Percentiles rank a stretch among this genome's conserved stretches.
Evolutionary conservation across 2,797 vertebrate species (phyloP).

Genomic region (Lates japonicus): DNA sequence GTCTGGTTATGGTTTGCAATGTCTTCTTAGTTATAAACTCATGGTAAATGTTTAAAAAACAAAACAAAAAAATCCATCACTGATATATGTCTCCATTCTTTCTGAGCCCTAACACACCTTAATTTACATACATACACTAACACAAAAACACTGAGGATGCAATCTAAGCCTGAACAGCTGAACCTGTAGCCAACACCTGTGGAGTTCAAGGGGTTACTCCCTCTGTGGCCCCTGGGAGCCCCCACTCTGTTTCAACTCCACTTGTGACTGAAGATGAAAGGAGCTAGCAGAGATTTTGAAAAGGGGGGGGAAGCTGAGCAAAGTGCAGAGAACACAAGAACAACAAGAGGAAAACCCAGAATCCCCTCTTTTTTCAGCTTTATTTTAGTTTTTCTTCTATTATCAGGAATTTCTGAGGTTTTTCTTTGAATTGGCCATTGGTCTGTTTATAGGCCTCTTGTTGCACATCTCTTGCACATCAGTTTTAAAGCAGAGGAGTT

Average conservation of each 20-base stretch:
- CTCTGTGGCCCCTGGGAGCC: constrained; percentile 17
- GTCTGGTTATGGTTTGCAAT: no score
- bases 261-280: constrained; percentile 69
- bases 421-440: no score
- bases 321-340: neutral
- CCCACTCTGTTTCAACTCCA: constrained; percentile 61
- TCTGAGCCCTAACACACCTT: no score
- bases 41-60: no score
- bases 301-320: neutral
- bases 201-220: constrained; percentile 18
- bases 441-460: no score
- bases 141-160: constrained; percentile 1
- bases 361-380: neutral
- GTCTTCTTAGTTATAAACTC: no score
- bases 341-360: neutral
- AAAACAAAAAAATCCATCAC: no score
- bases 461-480: no score
- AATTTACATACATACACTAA: neutral
- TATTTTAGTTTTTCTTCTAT: neutral
- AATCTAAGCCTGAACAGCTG: constrained; percentile 6
- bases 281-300: neutral
- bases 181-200: constrained; percentile 51
- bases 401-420: no score
- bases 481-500: no score
- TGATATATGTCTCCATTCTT: no score